Base-by-base conservation (phyloP, 2,888 invertebrate genomes). In the Belgica antarctica region DNA sequence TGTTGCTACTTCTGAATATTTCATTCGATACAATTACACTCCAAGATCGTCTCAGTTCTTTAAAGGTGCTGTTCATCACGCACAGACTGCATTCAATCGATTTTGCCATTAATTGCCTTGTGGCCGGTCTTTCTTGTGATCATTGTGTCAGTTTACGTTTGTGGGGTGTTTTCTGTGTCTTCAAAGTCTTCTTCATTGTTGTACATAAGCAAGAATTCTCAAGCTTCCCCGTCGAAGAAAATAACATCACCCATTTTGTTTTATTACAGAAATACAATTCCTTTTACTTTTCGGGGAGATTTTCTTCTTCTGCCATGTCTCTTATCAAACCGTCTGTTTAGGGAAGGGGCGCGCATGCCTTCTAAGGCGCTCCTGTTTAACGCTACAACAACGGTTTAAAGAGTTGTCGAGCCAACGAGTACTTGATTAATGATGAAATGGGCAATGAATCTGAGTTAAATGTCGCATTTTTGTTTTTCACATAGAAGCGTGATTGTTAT, bases 391-490 rank as follows among this genome's bases (percentile, higher is more conserved):
- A 15, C 41, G 10, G 41, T 5, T 3, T 12, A 41, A 41, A 27
- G 31, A 62, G 12, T 5, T 15, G 41, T 41, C 5, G n/a, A 12
- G 41, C 31, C 52, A 66, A 66, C 47, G 66, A 66, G 66, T 52
- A 52, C 31, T 52, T 66, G 66, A 66, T 66, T 66, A 66, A 66
- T 66, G 66, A 66, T 52, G 47, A 25, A 59, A 59, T 59, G 59
- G 59, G 59, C 59, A 59, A 59, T 59, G 59, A 66, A 66, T 66
- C 41, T 66, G 52, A 66, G 41, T 66, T 66, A 52, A 66, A 66
- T 66, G 66, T 66, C 66, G 52, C 66, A 52, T 28, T 66, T 47
- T 52, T 24, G 28, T 52, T 65, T 46, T 28, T 66, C 31, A 66
- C 52, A 66, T 52, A 27, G 27, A 52, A 66, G 66, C 66, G 66